These are phyloP conservation scores for Dromiciops gliroides DNA, from an alignment of 2,113 vertebrate genomes.

Conservation along the genomic window DNA sequence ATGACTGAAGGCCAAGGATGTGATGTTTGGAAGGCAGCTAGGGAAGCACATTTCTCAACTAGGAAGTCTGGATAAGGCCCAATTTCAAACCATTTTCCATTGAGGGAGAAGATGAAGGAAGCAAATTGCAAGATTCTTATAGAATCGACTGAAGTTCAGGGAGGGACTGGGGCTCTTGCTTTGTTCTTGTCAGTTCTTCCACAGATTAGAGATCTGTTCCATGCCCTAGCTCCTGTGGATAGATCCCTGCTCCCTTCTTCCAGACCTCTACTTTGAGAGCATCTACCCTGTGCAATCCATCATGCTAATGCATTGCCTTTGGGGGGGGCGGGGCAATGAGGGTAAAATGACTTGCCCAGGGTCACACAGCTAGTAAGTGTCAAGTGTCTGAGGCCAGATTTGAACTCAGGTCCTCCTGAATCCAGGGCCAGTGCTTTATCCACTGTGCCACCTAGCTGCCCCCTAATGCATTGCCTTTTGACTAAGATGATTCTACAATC, in stretches of 20 bases:
- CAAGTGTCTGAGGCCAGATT: too few relatives aligned
- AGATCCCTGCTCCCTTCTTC: neutral
- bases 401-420: too few relatives aligned
- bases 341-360: too few relatives aligned
- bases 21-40: neutral
- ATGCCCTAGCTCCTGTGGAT: neutral
- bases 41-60: neutral
- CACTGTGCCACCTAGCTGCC: too few relatives aligned
- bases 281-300: too few relatives aligned
- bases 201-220: neutral
- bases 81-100: neutral
- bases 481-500: neutral
- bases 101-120: neutral
- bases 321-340: too few relatives aligned
- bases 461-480: too few relatives aligned
- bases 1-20: neutral
- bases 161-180: neutral
- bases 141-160: neutral
- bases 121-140: neutral
- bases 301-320: too few relatives aligned
- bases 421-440: too few relatives aligned
- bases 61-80: neutral
- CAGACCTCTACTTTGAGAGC: too few relatives aligned
- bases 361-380: too few relatives aligned
- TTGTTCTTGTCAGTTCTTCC: neutral